Percentiles rank a stretch among this genome's conserved stretches.
Conservation (phyloP, 53 echinoderm and acorn worm species). For the Pentamera pediparva region DNA sequence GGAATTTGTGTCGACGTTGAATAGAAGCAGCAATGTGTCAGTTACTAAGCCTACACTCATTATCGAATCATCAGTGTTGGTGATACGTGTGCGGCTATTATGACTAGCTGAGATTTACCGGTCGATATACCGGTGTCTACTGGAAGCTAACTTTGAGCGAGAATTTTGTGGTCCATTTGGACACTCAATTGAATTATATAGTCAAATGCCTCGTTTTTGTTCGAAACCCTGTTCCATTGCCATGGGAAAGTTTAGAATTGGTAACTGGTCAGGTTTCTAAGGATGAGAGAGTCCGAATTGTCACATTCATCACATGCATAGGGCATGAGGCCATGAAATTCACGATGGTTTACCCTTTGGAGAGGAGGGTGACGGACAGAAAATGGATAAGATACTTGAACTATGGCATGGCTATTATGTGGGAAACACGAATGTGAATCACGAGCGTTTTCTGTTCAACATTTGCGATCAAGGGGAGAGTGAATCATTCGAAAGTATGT, state of each 20-base stretch:
- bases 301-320: constrained; percentile 48
- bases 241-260: constrained; percentile 54
- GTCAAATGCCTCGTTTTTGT: too few relatives aligned
- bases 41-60: too few relatives aligned
- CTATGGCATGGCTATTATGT: constrained; percentile 41
- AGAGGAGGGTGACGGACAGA: constrained; percentile 32
- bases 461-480: constrained; percentile 31
- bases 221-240: too few relatives aligned
- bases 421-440: constrained; percentile 37
- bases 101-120: too few relatives aligned
- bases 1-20: too few relatives aligned
- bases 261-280: constrained; percentile 23
- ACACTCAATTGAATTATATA: too few relatives aligned
- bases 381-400: constrained; percentile 19
- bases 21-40: too few relatives aligned
- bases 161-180: too few relatives aligned
- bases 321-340: constrained; percentile 44
- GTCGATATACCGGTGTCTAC: too few relatives aligned
- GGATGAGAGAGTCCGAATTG: constrained; percentile 24
- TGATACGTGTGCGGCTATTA: too few relatives aligned
- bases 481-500: constrained; percentile 44
- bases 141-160: too few relatives aligned
- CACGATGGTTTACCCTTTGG: constrained; percentile 47
- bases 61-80: too few relatives aligned
- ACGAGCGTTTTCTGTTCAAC: constrained; percentile 47